These are phyloP conservation scores for Aselliscus stoliczkanus DNA, from an alignment of 2,797 vertebrate species.

Conservation along the genomic window DNA sequence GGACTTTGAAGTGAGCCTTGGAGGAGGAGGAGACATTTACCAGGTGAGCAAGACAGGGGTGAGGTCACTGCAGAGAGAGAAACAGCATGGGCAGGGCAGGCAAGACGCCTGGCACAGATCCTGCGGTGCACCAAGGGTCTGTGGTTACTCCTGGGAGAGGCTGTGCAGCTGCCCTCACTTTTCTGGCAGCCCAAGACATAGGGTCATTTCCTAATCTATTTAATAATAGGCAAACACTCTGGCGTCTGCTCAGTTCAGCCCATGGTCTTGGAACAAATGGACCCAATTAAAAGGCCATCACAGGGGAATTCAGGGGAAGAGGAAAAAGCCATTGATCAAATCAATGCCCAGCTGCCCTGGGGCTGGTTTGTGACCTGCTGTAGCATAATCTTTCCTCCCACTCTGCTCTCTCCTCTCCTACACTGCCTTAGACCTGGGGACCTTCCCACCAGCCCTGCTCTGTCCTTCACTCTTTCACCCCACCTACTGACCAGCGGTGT, in stretches of 20 bases:
- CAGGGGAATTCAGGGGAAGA: conserved; percentile 29
- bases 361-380: not conserved
- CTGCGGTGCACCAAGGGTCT: rapidly evolving
- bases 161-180: not conserved
- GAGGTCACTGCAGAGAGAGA: not conserved
- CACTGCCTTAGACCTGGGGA: not conserved
- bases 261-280: conserved; percentile 22
- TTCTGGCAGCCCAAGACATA: not conserved
- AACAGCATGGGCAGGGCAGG: not conserved
- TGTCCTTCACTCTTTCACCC: not conserved
- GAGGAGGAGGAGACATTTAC: not conserved
- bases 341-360: not conserved
- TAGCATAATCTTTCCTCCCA: not conserved
- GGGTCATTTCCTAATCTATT: conserved; percentile 60
- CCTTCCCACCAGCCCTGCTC: rapidly evolving
- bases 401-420: not conserved
- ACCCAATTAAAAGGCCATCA: conserved; percentile 63
- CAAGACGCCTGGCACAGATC: not conserved
- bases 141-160: not conserved
- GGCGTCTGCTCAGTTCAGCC: conserved; percentile 43
- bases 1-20: not conserved
- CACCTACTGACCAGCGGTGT: not conserved
- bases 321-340: conserved; percentile 34
- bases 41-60: not conserved
- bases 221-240: conserved; percentile 45